phyloP scores from a whole-genome alignment of 2,797 vertebrate genomes.

The Erethizon dorsatum region DNA sequence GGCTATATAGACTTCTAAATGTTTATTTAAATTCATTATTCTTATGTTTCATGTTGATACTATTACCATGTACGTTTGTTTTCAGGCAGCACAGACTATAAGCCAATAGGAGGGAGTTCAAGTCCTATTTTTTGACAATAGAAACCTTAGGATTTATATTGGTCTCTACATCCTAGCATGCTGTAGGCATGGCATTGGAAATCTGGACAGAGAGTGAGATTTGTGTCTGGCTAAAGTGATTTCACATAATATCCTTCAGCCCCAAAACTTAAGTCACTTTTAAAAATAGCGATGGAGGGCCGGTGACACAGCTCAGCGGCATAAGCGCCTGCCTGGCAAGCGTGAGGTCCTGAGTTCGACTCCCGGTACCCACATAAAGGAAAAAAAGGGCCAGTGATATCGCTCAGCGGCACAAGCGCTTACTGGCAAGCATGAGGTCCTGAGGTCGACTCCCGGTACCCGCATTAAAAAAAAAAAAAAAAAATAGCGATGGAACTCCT shows the following conservation, averaged over 20 bases:
- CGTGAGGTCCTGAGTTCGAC: no score
- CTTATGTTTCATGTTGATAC: background rate
- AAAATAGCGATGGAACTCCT: background rate
- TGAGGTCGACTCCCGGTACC: no score
- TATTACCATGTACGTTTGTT: conserved; percentile 13
- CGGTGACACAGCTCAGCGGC: no score
- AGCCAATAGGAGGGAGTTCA: background rate
- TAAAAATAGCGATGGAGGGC: background rate
- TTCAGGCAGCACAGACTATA: conserved; percentile 1
- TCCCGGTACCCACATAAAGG: no score
- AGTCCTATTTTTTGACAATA: background rate
- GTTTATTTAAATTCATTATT: conserved; percentile 42
- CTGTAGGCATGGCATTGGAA: background rate
- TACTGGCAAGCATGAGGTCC: no score
- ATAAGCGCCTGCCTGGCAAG: no score
- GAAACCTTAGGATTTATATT: background rate
- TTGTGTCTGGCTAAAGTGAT: background rate
- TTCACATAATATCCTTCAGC: background rate
- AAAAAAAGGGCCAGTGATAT: no score
- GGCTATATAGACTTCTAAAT: conserved; percentile 7
- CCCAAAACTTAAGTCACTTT: conserved; percentile 8
- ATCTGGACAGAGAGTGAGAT: background rate
- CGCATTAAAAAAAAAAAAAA: no score
- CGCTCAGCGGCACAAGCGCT: no score
- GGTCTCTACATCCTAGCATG: background rate